Evolutionary conservation across 2,113 vertebrate genomes (phyloP).

Genomic region (Anarrhichthys ocellatus): DNA sequence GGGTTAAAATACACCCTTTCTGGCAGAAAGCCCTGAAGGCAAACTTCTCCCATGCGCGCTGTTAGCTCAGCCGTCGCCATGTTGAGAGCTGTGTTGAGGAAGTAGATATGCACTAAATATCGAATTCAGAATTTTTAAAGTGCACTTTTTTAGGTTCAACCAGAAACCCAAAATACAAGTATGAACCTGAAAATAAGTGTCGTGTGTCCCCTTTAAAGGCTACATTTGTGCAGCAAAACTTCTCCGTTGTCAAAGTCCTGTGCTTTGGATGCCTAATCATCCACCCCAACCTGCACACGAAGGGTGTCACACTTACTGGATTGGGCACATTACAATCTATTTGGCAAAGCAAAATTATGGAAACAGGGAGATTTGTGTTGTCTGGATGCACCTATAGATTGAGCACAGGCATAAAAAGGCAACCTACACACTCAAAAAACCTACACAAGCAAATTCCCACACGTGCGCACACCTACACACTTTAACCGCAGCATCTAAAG

Average conservation of each 20-base stretch:
- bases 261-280: neutral
- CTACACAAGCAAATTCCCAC: neutral
- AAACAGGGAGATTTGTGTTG: conserved; percentile 13
- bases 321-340: neutral
- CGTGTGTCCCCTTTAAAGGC: neutral
- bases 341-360: neutral
- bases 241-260: neutral
- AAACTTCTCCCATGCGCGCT: neutral
- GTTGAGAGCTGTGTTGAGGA: neutral
- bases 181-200: neutral
- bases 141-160: neutral
- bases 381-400: conserved; percentile 34
- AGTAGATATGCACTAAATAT: neutral
- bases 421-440: conserved; percentile 15
- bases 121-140: neutral
- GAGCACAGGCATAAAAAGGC: conserved; percentile 16
- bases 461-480: conserved; percentile 5
- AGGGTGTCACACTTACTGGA: neutral
- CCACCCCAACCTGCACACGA: neutral
- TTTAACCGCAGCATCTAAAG: conserved; percentile 56
- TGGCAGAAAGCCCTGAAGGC: neutral
- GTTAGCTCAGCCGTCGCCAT: neutral
- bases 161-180: neutral
- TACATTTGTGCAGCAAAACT: neutral
- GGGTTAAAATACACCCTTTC: neutral